phyloP scores from a whole-genome alignment of 1,140 invertebrate genomes.

The Drepana arcuata region DNA sequence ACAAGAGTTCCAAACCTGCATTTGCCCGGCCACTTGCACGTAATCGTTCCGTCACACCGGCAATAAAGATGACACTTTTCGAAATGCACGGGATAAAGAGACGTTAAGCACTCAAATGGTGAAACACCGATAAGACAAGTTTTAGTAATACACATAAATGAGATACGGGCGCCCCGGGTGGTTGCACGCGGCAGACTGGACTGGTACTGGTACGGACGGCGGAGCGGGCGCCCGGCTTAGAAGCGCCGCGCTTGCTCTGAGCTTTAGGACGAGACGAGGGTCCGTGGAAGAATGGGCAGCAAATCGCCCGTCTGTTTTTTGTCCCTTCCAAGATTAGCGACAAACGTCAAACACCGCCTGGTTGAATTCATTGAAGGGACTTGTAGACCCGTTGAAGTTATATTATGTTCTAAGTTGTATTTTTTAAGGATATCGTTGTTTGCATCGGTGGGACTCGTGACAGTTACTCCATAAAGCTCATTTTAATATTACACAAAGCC shows the following conservation, averaged over 20 bases:
- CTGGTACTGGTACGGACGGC: constrained; percentile 14
- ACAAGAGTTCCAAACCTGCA: constrained; percentile 43
- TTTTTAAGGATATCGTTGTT: no score
- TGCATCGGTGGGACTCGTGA: no score
- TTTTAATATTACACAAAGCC: no score
- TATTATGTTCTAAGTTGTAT: no score
- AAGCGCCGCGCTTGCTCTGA: constrained; percentile 23
- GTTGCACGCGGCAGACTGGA: constrained; percentile 43
- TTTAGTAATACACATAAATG: constrained; percentile 2
- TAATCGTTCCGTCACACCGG: constrained; percentile 36
- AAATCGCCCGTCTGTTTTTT: constrained; percentile 57
- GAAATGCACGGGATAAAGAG: constrained; percentile 31
- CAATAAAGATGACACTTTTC: constrained; percentile 35
- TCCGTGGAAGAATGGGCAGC: constrained; percentile 58
- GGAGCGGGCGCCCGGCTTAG: constrained; percentile 18
- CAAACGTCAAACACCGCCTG: no score
- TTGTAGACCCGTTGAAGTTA: no score
- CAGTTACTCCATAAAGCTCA: no score
- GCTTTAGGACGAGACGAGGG: constrained; percentile 37
- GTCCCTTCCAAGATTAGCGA: constrained; percentile 62
- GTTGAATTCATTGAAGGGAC: no score
- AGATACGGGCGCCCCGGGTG: constrained; percentile 29
- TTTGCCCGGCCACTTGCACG: constrained; percentile 40
- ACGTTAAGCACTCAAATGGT: constrained; percentile 43
- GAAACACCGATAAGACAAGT: constrained; percentile 16